Evolutionary conservation across 1,140 invertebrate genomes (phyloP), one percentile per base, ranked within the genome.

Genomic region (Epicauta chinensis): DNA sequence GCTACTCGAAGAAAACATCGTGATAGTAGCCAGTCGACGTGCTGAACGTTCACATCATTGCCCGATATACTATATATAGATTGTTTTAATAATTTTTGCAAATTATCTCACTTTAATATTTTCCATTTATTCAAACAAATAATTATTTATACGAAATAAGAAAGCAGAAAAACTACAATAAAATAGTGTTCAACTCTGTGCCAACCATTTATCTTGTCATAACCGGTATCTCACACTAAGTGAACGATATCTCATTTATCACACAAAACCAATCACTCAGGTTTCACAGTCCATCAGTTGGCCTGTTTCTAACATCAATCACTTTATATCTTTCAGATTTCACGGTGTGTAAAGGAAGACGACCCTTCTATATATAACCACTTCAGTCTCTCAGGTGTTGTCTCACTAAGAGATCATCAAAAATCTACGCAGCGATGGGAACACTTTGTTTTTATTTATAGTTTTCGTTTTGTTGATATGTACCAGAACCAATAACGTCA

Each of bases 171-270:
- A 57, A 59, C 56, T 60, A 60, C 57, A 54, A 60, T 56, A 55
- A 52, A 53, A 5, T 23, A 56, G 51, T 53, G 41, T 39, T 46
- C 51, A 53, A 36, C 40, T 53, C 37, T 44, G 16, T 17, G 37
- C 23, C 23, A 23, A 23, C 23, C 23, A 65, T 65, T 63, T 62
- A 65, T 65, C 63, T 58, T 63, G 60, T 63, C 63, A 53, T 52
- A 63, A 62, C 56, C 58, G 58, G 62, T 62, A 63, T 61, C 56
- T 64, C 59, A 58, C 59, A 58, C 62, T 37, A 49, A 38, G 16
- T 53, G 53, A 49, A 45, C 55, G 58, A 62, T 60, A 61, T 61
- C 59, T 63, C 63, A 65, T 65, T 65, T 65, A 65, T 65, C 63
- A 65, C 56, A 46, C 37, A 47, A 57, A 65, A 61, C 61, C 63